Base-by-base conservation (phyloP, 2,888 invertebrate genomes). In the Lepas anatifera region DNA sequence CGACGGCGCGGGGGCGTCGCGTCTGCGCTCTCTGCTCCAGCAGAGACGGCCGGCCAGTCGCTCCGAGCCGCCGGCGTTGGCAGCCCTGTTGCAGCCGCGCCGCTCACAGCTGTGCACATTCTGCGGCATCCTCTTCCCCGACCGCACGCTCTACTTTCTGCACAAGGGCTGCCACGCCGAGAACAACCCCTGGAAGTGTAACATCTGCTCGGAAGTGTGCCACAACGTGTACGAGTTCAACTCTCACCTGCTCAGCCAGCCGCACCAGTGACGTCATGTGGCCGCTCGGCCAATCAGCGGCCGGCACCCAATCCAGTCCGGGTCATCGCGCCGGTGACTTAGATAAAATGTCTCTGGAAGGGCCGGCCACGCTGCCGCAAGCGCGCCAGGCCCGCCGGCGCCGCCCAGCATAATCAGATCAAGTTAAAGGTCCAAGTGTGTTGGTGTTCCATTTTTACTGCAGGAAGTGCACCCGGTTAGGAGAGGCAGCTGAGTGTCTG, bases 121-220 rank as follows among this genome's bases (percentile, higher is more conserved):
- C 81, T 98, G 97, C 82, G 90, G 92, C 76, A 95, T 98, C 77
- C 87, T 90, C 67, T 98, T 95, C 82, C 93, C 94, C 48, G 96
- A 98, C 81, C 92, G 93, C 78, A 97, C 96, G 0, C 85, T 97
- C 71, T 96, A 95, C 82, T 94, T 96, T 82, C 85, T 98, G 74
- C 97, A 98, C 84, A 96, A 96, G 83, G 96, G 96, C 75, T 93
- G 97, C 80, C 97, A 98, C 83, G 95, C 95, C 76, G 94, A 95
- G 79, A 90, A 92, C 75, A 95, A 96, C 82, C 96, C 97, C 0
- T 97, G 89, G 89, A 95, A 95, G 82, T 96, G 96, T 82, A 97
- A 97, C 83, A 92, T 97, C 76, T 98, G 97, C 81, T 96, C 96
- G 68, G 92, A 94, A 80, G 89, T 91, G 79, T 94, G 94, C 81